Evolutionary conservation across 2,797 vertebrate species (phyloP), one percentile per base, ranked within the genome.

Genomic region (Hozukius guyotensis): DNA sequence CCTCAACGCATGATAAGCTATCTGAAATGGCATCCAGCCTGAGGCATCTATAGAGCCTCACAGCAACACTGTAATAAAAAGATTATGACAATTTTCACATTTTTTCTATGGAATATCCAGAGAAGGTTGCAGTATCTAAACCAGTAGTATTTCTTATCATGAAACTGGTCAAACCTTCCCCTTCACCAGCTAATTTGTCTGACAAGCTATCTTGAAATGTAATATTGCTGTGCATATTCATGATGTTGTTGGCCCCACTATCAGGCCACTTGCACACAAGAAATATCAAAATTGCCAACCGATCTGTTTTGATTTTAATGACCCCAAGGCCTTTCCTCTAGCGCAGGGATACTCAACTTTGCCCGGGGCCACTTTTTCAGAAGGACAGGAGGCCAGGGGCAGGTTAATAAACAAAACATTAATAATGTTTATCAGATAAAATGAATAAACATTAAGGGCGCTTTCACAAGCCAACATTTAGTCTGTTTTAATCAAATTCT

Each of bases 1-100:
- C 78, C 31, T 75, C 69, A 34, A 16, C 57, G 9, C 61, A 53
- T 6, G 77, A 79, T 81, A 73, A 78, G 81, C 55, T 72, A 74
- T 81, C 66, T 75, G 52, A 81, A 86, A 73, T 52, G 63, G 57
- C 69, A 68, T 71, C 61, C 10, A 13, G 42, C 70, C 71, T 8
- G 18, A 11, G 56, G 69, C 72, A 1, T 49, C 46, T 49, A 49
- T 49, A 49, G 16, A 49, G 18, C 8, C 46, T 49, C 46, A 49
- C 46, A 49, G 59, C 9, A 64, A 31, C 80, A 22, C 55, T 36
- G 38, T 22, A 9, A 66, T 31, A 34, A 61, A 66, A 57, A 22
- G 18, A 68, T 32, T 29, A 14, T 12, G 31, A 65, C 5, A 1
- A 9, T 55, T 55, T 55, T 25, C 9, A 38, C 7, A 0, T 6